Evolutionary conservation across 2,888 invertebrate genomes (phyloP).

Genomic region (Pilophorus perplexus): DNA sequence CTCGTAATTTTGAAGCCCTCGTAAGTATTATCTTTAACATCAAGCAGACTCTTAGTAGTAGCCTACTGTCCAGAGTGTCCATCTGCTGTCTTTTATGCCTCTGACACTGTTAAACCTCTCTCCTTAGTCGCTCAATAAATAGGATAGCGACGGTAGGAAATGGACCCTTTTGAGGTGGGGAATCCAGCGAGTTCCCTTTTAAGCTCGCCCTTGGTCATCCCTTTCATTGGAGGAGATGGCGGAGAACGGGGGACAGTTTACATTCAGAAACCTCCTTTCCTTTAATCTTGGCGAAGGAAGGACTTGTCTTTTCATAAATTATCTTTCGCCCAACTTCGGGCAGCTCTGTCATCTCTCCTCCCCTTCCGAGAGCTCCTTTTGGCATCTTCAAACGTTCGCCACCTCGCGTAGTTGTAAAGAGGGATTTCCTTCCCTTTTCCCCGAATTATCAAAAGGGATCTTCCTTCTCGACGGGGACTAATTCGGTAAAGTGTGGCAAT

Average conservation of each 20-base stretch:
- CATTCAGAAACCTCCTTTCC: conserved; percentile 34
- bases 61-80: too few species aligned
- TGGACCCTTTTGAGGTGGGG: not conserved
- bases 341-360: not conserved
- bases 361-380: not conserved
- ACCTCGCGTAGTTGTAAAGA: too few species aligned
- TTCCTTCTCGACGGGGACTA: conserved; percentile 2
- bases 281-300: conserved; percentile 31
- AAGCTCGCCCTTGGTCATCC: conserved; percentile 34
- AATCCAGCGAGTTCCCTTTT: conserved; percentile 8
- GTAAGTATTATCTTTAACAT: too few species aligned
- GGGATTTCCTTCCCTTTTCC: not conserved
- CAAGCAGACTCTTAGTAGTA: too few species aligned
- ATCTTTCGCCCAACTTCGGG: conserved; percentile 22
- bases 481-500: conserved; percentile 34
- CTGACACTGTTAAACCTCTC: too few species aligned
- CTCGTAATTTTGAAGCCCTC: too few species aligned
- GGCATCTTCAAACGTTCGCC: conserved; percentile 8
- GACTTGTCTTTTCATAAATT: conserved; percentile 40
- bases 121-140: conserved; percentile 37
- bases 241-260: conserved; percentile 31
- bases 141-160: conserved; percentile 2
- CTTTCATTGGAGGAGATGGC: conserved; percentile 34
- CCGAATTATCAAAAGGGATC: conserved; percentile 1
- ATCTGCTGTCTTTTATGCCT: too few species aligned